Conservation (phyloP, 2,113 vertebrate genomes). For the Thermophis baileyi region DNA sequence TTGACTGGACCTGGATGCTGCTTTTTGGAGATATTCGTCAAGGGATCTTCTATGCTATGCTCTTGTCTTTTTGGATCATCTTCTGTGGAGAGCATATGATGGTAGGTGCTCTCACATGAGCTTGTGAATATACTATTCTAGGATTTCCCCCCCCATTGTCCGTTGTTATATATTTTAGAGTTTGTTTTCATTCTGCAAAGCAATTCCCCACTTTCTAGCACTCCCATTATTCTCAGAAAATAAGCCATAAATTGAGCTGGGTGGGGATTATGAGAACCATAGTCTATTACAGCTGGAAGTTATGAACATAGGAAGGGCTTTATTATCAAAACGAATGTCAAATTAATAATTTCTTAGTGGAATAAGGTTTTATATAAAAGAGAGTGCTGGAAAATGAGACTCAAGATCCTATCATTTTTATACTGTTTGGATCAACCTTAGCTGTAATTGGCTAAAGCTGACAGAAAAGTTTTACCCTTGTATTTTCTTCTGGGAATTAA, state of each 20-base stretch:
- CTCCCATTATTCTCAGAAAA: background rate
- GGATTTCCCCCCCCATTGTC: background rate
- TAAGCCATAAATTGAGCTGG: background rate
- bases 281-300: background rate
- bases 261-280: background rate
- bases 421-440: background rate
- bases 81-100: conserved; percentile 99
- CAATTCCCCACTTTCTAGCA: background rate
- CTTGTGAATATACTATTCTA: background rate
- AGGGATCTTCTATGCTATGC: conserved; percentile 96
- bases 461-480: background rate
- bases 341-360: background rate
- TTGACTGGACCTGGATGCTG: conserved; percentile 99
- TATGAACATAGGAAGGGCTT: background rate
- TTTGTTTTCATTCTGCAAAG: background rate
- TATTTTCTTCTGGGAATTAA: background rate
- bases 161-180: background rate
- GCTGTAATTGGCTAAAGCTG: background rate
- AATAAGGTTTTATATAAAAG: background rate
- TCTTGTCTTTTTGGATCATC: conserved; percentile 99
- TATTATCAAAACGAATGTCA: background rate
- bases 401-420: background rate
- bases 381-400: background rate
- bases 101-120: conserved; percentile 62
- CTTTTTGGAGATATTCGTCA: conserved; percentile 95